Base-by-base conservation (phyloP, 2,113 vertebrate species). In the Notothenia coriiceps region DNA sequence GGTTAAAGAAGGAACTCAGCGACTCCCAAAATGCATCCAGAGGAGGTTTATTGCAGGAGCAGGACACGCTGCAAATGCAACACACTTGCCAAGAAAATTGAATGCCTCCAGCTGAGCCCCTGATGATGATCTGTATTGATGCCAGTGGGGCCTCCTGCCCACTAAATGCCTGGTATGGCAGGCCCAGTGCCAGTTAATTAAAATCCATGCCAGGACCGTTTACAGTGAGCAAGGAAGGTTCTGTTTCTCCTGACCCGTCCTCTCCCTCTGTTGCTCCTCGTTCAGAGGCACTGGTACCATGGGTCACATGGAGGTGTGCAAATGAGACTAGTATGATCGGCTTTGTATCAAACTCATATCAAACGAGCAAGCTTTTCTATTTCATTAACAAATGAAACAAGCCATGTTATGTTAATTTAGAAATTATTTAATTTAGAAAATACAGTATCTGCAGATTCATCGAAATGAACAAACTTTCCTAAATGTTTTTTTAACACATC, bases 121-220 rank as follows among this genome's bases (percentile, higher is more conserved):
- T 90, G 87, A 88, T 88, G 91, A 83, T 90, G 77, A 90, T 90
- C 64, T 70, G 80, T 61, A 64, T n/a, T 71, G 88, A 90, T 86
- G 88, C 76, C 83, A 85, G 69, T 61, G 75, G 82, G 83, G 77
- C 87, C 84, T 85, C 86, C 76, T 85, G 73, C 85, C 70, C 74
- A 78, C 72, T 77, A 72, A 85, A 84, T 69, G 87, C 81, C 84
- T 85, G 86, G 86, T 76, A 78, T 86, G 83, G 69, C 49, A 54
- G 88, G 89, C 90, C 14, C 60, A 1, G 54, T 10, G 90, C 90
- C 90, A 91, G 78, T 89, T 93, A 69, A 94, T 94, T 94, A 93
- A 90, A 91, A 77, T 74, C 78, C 22, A 60, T 78, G 90, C 87
- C 91, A 90, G 72, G 69, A 74, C 78, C 10, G 40, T 90, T 40